These are phyloP conservation scores for Eulemur mongoz DNA, from an alignment of 2,797 vertebrate species.

Conservation along the genomic window DNA sequence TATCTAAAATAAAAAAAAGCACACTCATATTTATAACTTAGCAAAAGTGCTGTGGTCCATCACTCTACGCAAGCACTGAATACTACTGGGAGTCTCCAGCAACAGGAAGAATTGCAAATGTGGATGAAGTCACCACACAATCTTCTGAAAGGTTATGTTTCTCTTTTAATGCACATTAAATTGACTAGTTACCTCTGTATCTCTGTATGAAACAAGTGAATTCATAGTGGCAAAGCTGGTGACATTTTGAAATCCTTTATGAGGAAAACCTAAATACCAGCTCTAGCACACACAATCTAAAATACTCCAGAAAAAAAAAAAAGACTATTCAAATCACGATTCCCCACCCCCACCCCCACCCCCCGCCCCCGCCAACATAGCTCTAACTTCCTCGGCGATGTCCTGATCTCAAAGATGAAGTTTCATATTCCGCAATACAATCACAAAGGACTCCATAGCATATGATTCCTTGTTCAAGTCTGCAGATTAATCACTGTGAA, in stretches of 20 bases:
- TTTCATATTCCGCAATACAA: background rate
- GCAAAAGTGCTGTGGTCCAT: background rate
- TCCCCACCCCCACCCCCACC: no score
- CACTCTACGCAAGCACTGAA: background rate
- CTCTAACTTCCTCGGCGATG: background rate
- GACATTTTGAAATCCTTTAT: slow-evolving; percentile 28
- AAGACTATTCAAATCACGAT: background rate
- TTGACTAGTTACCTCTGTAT: background rate
- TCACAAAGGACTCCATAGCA: background rate
- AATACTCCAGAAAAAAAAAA: background rate
- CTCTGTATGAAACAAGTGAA: background rate
- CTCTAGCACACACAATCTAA: background rate
- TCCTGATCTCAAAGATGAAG: background rate
- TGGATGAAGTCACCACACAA: background rate
- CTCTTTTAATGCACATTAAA: background rate
- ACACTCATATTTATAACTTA: background rate
- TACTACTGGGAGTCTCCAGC: background rate
- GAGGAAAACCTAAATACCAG: slow-evolving; percentile 21
- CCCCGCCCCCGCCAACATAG: background rate
- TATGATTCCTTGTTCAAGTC: background rate
- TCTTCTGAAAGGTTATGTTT: background rate
- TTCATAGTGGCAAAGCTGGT: background rate
- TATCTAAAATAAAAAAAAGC: slow-evolving; percentile 73
- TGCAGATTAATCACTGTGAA: slow-evolving; percentile 45
- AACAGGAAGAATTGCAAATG: background rate